A percentile compares a stretch with the other conserved stretches of the same genome.
These are phyloP conservation scores for Argyresthia albistria DNA, from an alignment of 2,888 invertebrate genomes.

Conservation along the genomic window DNA sequence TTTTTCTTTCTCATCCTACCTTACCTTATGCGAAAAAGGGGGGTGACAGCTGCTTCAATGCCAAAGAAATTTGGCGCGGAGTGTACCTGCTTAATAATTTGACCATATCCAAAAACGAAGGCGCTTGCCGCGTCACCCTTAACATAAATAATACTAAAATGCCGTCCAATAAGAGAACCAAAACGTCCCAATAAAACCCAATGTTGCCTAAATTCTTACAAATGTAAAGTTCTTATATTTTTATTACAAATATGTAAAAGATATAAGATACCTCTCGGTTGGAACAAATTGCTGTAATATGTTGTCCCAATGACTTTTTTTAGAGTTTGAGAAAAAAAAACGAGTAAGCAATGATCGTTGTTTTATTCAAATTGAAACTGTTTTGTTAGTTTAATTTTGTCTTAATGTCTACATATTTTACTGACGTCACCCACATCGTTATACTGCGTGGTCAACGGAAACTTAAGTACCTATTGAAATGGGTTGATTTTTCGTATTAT, in stretches of 20 bases:
- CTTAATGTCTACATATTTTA: background rate
- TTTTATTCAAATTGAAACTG: background rate
- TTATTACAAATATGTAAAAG: background rate
- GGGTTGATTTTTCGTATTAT: too few relatives aligned
- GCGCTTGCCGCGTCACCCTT: too few relatives aligned
- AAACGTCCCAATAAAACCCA: slow-evolving; percentile 2
- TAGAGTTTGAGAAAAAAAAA: background rate
- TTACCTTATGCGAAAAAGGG: too few relatives aligned
- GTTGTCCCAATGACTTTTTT: background rate
- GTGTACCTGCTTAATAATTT: too few relatives aligned
- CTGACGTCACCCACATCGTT: too few relatives aligned
- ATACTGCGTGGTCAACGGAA: too few relatives aligned
- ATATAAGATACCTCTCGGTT: background rate
- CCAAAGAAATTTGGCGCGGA: too few relatives aligned
- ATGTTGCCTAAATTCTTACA: background rate
- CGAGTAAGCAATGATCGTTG: background rate
- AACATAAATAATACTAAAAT: slow-evolving; percentile 11
- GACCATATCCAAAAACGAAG: background rate
- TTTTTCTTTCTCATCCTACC: too few relatives aligned
- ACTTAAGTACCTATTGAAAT: too few relatives aligned
- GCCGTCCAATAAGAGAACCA: slow-evolving; percentile 5
- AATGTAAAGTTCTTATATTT: background rate
- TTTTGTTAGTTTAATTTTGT: background rate
- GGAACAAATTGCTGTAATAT: background rate
- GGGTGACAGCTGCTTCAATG: too few relatives aligned